Conservation (phyloP, 2,113 vertebrate genomes). For the Hylia prasina region DNA sequence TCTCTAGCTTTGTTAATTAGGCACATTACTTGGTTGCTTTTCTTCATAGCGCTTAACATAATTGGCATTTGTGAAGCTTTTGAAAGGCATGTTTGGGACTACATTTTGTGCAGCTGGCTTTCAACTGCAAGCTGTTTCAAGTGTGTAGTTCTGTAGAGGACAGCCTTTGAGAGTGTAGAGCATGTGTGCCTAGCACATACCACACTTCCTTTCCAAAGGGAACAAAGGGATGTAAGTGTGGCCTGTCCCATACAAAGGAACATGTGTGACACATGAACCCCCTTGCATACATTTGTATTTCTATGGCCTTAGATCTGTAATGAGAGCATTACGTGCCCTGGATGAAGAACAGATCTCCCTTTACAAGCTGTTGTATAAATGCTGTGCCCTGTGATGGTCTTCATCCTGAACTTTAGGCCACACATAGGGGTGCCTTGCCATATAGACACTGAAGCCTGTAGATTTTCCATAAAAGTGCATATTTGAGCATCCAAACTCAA, state of each 20-base stretch:
- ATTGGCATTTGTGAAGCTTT: conserved; percentile 21
- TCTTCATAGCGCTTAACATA: neutral
- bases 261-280: neutral
- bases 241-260: neutral
- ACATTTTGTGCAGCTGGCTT: conserved; percentile 3
- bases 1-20: conserved; percentile 35
- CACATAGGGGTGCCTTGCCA: neutral
- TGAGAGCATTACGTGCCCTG: accelerated
- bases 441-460: neutral
- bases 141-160: neutral
- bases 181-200: neutral
- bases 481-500: neutral
- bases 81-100: conserved; percentile 23
- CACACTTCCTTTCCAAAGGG: neutral
- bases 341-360: neutral
- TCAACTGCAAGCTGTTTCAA: neutral
- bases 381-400: neutral
- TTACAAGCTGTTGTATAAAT: neutral
- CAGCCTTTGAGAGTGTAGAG: accelerated
- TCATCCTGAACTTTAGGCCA: neutral
- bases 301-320: neutral
- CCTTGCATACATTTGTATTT: neutral
- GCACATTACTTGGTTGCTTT: conserved; percentile 25
- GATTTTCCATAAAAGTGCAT: neutral
- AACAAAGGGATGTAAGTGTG: neutral